These are phyloP conservation scores for Autographa pulchrina DNA, from an alignment of 2,888 invertebrate genomes.

Conservation along the genomic window DNA sequence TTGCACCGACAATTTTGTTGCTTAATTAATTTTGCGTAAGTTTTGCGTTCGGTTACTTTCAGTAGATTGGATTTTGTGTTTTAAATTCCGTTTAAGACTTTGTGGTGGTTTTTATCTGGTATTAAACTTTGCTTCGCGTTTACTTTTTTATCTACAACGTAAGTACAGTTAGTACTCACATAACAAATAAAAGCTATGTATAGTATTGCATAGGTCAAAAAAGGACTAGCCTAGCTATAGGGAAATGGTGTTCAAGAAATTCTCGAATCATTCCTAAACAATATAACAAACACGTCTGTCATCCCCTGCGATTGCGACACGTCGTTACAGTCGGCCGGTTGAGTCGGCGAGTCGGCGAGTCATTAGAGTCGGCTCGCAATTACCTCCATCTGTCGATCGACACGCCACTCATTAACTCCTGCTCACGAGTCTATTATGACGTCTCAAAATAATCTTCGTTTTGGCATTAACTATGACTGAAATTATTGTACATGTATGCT, in stretches of 20 bases:
- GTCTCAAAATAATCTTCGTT: conserved; percentile 10
- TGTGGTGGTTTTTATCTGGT: background rate
- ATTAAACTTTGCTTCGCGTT: background rate
- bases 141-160: too few relatives aligned
- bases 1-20: conserved; percentile 31
- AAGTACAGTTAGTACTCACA: too few relatives aligned
- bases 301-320: conserved; percentile 12
- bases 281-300: background rate
- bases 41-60: conserved; percentile 37
- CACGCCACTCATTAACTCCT: conserved; percentile 63
- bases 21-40: conserved; percentile 44
- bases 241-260: background rate
- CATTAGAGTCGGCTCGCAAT: conserved; percentile 57
- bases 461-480: background rate
- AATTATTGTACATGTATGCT: background rate
- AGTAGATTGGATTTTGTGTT: conserved; percentile 20
- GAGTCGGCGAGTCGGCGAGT: conserved; percentile 37
- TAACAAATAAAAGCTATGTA: too few relatives aligned
- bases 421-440: conserved; percentile 27
- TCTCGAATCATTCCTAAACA: conserved; percentile 16
- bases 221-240: background rate
- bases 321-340: conserved; percentile 25
- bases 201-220: too few relatives aligned
- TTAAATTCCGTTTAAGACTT: conserved; percentile 24
- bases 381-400: conserved; percentile 67